Evolutionary conservation across 2,113 vertebrate genomes (phyloP).

Genomic region (Bombycilla garrulus): DNA sequence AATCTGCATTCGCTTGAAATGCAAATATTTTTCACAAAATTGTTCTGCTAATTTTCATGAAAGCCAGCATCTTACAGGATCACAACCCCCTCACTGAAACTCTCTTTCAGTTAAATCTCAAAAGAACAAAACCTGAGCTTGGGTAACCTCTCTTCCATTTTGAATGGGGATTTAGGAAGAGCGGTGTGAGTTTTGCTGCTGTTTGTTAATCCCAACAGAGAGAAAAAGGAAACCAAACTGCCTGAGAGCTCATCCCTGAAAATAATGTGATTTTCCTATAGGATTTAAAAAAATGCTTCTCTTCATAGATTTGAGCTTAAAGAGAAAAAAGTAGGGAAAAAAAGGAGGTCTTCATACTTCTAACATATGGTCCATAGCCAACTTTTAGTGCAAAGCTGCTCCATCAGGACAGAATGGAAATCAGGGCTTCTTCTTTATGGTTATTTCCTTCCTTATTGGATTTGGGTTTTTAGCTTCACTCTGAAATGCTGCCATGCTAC

Average conservation of each 20-base stretch:
- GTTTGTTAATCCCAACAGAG: slow-evolving; percentile 14
- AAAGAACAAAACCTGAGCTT: slow-evolving; percentile 19
- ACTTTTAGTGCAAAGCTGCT: slow-evolving; percentile 31
- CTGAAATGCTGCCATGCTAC: slow-evolving; percentile 41
- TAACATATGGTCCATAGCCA: neutral
- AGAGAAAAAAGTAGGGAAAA: neutral
- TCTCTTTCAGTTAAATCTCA: neutral
- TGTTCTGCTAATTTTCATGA: neutral
- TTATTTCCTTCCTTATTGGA: slow-evolving; percentile 59
- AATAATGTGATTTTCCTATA: slow-evolving; percentile 42
- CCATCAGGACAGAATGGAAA: slow-evolving; percentile 34
- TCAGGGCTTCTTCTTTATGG: slow-evolving; percentile 18
- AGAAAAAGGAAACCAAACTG: slow-evolving; percentile 27
- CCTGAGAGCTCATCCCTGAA: slow-evolving; percentile 33
- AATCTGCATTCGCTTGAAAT: neutral
- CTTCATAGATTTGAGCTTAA: neutral
- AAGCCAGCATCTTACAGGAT: neutral
- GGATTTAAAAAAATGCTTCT: neutral
- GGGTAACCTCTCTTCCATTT: neutral
- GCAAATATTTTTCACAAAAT: neutral
- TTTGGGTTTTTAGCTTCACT: slow-evolving; percentile 42
- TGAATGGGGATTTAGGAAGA: slow-evolving; percentile 1
- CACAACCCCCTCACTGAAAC: neutral
- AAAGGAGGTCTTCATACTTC: neutral
- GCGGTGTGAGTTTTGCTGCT: slow-evolving; percentile 17